Evolutionary conservation across 2,797 vertebrate species (phyloP), one percentile per base, ranked within the genome.

Genomic region (Malurus leucopterus): DNA sequence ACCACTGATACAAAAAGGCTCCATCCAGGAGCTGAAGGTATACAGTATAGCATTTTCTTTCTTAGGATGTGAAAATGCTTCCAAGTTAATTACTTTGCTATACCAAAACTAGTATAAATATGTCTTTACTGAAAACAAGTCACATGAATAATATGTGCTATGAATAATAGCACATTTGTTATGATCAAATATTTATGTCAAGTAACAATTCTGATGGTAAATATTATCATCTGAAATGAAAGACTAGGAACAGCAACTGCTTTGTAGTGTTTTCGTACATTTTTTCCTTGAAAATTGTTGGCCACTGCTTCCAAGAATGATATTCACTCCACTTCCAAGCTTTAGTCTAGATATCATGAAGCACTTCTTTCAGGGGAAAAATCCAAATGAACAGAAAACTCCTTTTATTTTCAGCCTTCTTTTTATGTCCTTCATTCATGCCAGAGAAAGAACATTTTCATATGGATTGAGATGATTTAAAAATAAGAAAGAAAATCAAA

Each of bases 351-450:
- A 3, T 59, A 84, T 3, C 15, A 57, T 2, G 3, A 34, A 73
- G 10, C 16, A 29, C 4, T 43, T 27, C n/a, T 70, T 51, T 19
- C 0, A 5, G 14, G 1, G 6, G 3, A 57, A 62, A 69, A 55
- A 15, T 11, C 26, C 15, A 21, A 44, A 27, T 2, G 0, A 85
- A 63, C 8, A 65, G 38, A 55, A 80, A 61, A 15, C 0, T 2
- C 5, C 16, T 62, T 22, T 47, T 8, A 9, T 81, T 93, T 92
- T 41, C n/a, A 73, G 10, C 16, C 5, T 57, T 53, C n/a, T 55
- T 26, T n/a, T 0, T 23, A 24, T 2, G 5, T 36, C 15, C n/a
- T n/a, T 49, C 22, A 65, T 54, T 68, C 44, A 57, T 15, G 7
- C 13, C 16, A 27, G 59, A 74, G 41, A 53, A 61, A 20, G 5